Conservation (phyloP, 1,140 invertebrate genomes). For the Nebria ingens region DNA sequence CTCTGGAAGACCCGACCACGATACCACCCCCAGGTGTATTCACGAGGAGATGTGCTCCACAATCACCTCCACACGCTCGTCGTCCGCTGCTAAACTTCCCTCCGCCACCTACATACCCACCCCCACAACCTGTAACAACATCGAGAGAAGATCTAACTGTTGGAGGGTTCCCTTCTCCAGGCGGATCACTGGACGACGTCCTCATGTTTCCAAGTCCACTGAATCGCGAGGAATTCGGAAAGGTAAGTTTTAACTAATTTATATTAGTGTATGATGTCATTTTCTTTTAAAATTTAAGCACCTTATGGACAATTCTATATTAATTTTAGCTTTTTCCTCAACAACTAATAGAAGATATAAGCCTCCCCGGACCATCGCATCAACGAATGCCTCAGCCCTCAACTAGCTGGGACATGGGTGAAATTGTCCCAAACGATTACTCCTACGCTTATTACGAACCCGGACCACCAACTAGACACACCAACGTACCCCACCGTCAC, state of each 20-base stretch:
- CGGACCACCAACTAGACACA: conserved; percentile 41
- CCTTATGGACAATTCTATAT: too few relatives aligned
- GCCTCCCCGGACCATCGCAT: not conserved
- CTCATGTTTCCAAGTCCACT: conserved; percentile 19
- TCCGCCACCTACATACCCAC: conserved; percentile 42
- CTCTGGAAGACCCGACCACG: not conserved
- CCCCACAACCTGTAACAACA: conserved; percentile 27
- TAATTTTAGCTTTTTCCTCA: conserved; percentile 17
- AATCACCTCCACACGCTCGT: conserved; percentile 22
- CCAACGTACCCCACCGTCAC: conserved; percentile 42
- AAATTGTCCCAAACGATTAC: conserved; percentile 42
- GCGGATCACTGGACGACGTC: conserved; percentile 24
- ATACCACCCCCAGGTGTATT: not conserved
- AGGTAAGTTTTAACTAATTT: not conserved
- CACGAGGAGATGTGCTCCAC: conserved; percentile 15
- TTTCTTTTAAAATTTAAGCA: too few relatives aligned
- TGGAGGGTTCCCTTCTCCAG: conserved; percentile 14
- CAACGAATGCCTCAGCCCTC: conserved; percentile 2
- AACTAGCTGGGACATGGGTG: not conserved
- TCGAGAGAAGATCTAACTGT: not conserved
- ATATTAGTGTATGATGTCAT: too few relatives aligned
- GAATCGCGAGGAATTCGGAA: conserved; percentile 13
- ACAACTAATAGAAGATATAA: conserved; percentile 21
- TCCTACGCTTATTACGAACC: conserved; percentile 71
- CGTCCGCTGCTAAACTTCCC: conserved; percentile 41